Evolutionary conservation across 2,888 invertebrate species (phyloP).

Genomic region (Epirrhoe alternata): DNA sequence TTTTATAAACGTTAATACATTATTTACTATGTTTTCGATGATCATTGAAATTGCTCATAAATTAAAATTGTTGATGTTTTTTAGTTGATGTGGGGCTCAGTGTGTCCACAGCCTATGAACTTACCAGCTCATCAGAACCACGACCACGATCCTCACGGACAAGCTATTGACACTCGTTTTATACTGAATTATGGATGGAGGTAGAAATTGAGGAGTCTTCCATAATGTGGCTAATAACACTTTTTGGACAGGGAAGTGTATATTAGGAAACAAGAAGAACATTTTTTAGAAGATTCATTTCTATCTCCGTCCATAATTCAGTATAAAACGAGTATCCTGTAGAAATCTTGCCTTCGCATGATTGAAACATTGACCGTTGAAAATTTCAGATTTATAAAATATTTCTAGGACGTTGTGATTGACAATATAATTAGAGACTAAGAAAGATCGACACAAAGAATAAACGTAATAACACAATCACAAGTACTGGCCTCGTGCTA

Average conservation of each 20-base stretch:
- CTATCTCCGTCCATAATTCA: constrained; percentile 56
- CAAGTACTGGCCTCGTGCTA: constrained; percentile 19
- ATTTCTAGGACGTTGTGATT: no score
- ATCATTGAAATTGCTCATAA: no score
- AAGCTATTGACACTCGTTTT: constrained; percentile 71
- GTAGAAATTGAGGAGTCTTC: constrained; percentile 20
- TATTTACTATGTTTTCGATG: no score
- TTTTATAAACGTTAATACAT: no score
- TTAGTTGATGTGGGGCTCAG: no score
- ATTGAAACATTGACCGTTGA: no score
- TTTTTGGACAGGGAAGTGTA: neutral
- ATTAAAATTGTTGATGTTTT: no score
- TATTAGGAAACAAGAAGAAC: no score
- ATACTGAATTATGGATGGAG: constrained; percentile 60
- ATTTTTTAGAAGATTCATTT: neutral
- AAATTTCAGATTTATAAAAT: no score
- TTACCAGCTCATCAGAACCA: constrained; percentile 70
- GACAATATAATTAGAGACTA: neutral
- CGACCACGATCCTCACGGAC: constrained; percentile 57
- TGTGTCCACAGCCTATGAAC: constrained; percentile 26
- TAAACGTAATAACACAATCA: constrained; percentile 19
- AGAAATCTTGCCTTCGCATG: neutral
- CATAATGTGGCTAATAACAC: constrained; percentile 17
- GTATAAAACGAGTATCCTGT: constrained; percentile 62
- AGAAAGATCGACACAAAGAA: neutral